phyloP scores from a whole-genome alignment of 2,888 invertebrate species.

The Coelopa pilipes region DNA sequence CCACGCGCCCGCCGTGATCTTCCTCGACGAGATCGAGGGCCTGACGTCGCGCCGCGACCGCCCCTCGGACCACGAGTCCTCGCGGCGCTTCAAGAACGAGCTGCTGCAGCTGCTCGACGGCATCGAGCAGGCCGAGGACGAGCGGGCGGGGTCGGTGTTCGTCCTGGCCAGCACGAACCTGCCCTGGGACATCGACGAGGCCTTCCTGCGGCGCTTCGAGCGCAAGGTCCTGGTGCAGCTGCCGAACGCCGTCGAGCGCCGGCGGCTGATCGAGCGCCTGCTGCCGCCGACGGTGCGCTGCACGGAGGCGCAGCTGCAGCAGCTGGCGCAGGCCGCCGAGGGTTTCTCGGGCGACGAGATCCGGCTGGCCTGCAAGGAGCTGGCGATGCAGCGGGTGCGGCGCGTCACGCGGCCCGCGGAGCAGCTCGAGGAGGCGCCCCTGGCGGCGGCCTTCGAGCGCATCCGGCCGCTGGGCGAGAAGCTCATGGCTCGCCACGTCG shows the following conservation, averaged over 20 bases:
- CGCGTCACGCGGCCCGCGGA: conserved; percentile 61
- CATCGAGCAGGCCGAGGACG: conserved; percentile 64
- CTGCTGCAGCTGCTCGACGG: conserved; percentile 89
- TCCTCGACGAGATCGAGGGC: conserved; percentile 93
- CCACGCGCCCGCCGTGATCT: conserved; percentile 89
- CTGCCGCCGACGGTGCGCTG: conserved; percentile 66
- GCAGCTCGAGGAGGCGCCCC: conserved; percentile 26
- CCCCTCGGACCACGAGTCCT: conserved; percentile 84
- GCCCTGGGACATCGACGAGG: conserved; percentile 93
- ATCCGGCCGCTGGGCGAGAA: conserved; percentile 69
- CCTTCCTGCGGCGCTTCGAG: conserved; percentile 87
- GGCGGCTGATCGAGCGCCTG: conserved; percentile 74
- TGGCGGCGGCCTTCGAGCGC: conserved; percentile 58
- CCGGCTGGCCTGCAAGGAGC: conserved; percentile 87
- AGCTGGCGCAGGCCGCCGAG: conserved; percentile 72
- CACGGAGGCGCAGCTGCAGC: conserved; percentile 54
- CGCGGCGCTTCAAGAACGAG: conserved; percentile 88
- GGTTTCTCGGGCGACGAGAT: conserved; percentile 92
- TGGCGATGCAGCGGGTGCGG: conserved; percentile 83
- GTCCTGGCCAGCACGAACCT: conserved; percentile 87
- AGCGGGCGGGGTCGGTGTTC: conserved; percentile 74
- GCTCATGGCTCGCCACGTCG: conserved; percentile 70
- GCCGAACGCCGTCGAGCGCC: conserved; percentile 76
- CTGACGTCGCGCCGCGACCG: conserved; percentile 76
- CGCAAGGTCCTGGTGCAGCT: conserved; percentile 85